Percentiles rank a stretch among this genome's conserved stretches.
Conservation (phyloP, 2,888 invertebrate species). For the Ectobius pallidus region DNA sequence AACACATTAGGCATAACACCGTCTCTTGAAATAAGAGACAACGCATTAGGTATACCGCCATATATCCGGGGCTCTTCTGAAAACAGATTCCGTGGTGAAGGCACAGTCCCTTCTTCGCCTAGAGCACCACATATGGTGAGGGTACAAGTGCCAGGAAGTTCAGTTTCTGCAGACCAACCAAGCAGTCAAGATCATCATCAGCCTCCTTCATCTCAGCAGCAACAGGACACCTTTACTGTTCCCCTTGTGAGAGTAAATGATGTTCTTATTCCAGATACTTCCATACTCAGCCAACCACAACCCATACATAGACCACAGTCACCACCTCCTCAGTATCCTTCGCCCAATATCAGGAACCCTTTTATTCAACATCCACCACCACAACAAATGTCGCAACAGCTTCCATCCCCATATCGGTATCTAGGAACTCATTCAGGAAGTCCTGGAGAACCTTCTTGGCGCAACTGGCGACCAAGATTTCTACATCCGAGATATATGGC, state of each 20-base stretch:
- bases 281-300: constrained; percentile 30
- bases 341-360: not conserved
- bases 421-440: not conserved
- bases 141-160: not conserved
- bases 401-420: not conserved
- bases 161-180: not conserved
- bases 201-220: not conserved
- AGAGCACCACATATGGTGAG: not conserved
- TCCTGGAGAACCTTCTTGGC: not conserved
- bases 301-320: constrained; percentile 40
- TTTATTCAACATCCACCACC: constrained; percentile 13
- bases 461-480: constrained; percentile 40
- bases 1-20: no score
- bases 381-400: not conserved
- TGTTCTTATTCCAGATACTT: constrained; percentile 50
- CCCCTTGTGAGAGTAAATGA: constrained; percentile 69
- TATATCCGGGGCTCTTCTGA: not conserved
- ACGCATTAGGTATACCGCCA: no score
- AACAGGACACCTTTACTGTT: constrained; percentile 48
- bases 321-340: constrained; percentile 35
- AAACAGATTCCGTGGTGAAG: no score
- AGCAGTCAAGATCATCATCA: constrained; percentile 31
- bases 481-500: constrained; percentile 42
- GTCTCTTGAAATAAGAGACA: no score
- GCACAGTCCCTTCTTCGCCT: not conserved